These are phyloP conservation scores for Aphyosemion australe DNA, from an alignment of 2,113 vertebrate genomes.

Conservation along the genomic window DNA sequence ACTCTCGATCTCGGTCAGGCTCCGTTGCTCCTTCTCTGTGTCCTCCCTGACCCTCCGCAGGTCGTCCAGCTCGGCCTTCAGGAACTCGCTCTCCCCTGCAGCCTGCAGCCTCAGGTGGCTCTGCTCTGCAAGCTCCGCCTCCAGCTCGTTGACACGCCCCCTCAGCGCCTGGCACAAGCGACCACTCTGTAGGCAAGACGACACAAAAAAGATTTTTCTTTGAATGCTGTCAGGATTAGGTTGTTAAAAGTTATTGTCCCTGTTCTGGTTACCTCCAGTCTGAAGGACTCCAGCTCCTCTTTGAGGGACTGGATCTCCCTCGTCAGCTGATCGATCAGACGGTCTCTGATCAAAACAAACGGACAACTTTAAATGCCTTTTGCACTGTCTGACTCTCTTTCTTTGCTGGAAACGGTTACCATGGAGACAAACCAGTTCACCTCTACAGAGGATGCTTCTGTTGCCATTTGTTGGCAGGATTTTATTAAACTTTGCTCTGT, in stretches of 20 bases:
- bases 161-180: constrained; percentile 85
- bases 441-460: background rate
- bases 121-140: constrained; percentile 94
- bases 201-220: background rate
- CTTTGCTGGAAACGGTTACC: background rate
- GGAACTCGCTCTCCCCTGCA: constrained; percentile 88
- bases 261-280: constrained; percentile 83
- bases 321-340: constrained; percentile 88
- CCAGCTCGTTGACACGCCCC: constrained; percentile 88
- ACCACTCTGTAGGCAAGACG: constrained; percentile 76
- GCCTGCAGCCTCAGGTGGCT: constrained; percentile 92
- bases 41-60: constrained; percentile 88
- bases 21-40: constrained; percentile 94
- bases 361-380: background rate
- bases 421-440: background rate
- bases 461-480: too few relatives aligned
- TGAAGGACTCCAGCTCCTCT: constrained; percentile 87
- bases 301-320: constrained; percentile 86
- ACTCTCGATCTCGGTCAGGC: constrained; percentile 94
- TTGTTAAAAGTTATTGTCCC: background rate
- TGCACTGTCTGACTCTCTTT: too few relatives aligned
- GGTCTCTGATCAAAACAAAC: constrained; percentile 82
- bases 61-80: constrained; percentile 91
- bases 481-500: too few relatives aligned
- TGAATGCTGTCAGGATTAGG: background rate